A percentile compares a stretch with the other conserved stretches of the same genome.
phyloP scores from a whole-genome alignment of 2,888 invertebrate genomes.

The Polymixis flavicincta region DNA sequence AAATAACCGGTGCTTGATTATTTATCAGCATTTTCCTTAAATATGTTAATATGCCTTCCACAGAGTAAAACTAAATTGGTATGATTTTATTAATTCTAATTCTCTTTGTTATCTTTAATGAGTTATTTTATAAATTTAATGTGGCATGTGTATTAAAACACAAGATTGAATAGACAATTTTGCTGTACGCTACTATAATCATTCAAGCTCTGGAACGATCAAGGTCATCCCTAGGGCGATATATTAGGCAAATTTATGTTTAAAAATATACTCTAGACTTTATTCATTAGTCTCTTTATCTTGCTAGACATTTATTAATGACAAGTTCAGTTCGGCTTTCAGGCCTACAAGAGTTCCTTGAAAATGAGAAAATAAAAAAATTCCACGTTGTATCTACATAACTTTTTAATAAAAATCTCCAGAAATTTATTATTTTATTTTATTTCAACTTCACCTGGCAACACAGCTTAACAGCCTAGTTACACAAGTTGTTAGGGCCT shows the following conservation, averaged over 20 bases:
- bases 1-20: conserved; percentile 25
- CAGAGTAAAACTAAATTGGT: not conserved
- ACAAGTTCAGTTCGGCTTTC: not conserved
- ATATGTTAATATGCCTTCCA: not conserved
- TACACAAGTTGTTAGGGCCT: conserved; percentile 46
- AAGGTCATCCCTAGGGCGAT: not conserved
- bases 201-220: not conserved
- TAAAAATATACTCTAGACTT: not conserved
- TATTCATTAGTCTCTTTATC: not conserved
- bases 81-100: not conserved
- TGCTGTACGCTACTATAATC: not conserved
- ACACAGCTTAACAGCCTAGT: conserved; percentile 16
- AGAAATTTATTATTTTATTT: not conserved
- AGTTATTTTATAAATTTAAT: not conserved
- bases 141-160: not conserved
- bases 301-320: not conserved
- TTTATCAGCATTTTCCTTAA: conserved; percentile 19
- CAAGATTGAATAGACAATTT: not conserved
- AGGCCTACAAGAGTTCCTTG: not conserved
- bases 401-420: not conserved
- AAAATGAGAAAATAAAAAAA: not conserved
- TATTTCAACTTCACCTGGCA: conserved; percentile 13
- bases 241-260: not conserved
- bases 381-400: not conserved
- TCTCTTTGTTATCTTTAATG: not conserved